These are phyloP conservation scores for Apogon hyalosoma DNA, from an alignment of 2,797 vertebrate genomes.

Conservation along the genomic window DNA sequence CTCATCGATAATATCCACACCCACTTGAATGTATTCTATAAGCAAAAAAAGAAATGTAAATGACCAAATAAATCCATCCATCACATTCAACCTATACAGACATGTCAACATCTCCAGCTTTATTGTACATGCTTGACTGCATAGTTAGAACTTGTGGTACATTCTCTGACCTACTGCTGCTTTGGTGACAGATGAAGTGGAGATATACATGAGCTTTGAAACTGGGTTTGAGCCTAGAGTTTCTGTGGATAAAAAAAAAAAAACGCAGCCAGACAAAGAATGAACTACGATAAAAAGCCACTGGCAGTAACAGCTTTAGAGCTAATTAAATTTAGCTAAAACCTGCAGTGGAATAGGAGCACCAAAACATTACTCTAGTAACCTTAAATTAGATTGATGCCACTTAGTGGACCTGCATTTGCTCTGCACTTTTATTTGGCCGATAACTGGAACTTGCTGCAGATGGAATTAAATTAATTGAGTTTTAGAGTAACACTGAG, in stretches of 20 bases:
- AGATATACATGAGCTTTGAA: not conserved
- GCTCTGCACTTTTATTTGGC: conserved; percentile 39
- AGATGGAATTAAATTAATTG: conserved; percentile 57
- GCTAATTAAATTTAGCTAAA: conserved; percentile 42
- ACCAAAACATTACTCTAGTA: conserved; percentile 29
- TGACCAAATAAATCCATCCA: no score
- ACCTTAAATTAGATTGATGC: conserved; percentile 52
- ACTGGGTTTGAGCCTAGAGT: not conserved
- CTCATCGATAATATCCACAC: not conserved
- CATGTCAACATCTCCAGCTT: not conserved
- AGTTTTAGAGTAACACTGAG: conserved; percentile 23
- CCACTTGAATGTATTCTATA: not conserved
- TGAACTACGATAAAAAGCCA: conserved; percentile 15
- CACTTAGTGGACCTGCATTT: conserved; percentile 47
- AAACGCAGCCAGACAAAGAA: not conserved
- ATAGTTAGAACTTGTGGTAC: not conserved
- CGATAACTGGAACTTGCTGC: conserved; percentile 47
- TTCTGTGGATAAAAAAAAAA: not conserved
- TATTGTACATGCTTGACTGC: not conserved
- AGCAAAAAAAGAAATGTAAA: no score
- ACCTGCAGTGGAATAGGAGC: conserved; percentile 10
- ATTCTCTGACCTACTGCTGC: not conserved
- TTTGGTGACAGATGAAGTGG: not conserved
- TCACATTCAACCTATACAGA: not conserved
- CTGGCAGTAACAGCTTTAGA: conserved; percentile 5